Conservation (phyloP, 2,113 vertebrate species). For the Odocoileus hemionus region DNA sequence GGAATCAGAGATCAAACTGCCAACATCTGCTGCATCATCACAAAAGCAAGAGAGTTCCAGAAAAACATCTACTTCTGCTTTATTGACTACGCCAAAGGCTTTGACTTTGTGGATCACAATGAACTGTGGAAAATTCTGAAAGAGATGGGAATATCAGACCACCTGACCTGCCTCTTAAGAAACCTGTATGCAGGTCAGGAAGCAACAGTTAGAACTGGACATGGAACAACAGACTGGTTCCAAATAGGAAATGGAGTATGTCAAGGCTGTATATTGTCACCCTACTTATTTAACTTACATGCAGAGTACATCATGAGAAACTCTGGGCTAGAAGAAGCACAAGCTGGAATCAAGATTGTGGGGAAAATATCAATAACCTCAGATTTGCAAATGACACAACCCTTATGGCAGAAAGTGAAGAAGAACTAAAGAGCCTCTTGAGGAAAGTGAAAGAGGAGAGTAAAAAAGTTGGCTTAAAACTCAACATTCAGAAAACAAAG, state of each 20-base stretch:
- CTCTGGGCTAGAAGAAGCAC: fast-evolving
- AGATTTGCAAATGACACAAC: background rate
- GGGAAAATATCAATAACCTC: background rate
- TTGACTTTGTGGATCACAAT: background rate
- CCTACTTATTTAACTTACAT: background rate
- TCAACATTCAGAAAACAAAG: background rate
- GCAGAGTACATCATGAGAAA: background rate
- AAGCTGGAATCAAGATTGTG: background rate
- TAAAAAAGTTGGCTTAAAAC: background rate
- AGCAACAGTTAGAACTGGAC: background rate
- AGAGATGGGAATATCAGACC: background rate
- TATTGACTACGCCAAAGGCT: background rate
- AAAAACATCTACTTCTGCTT: background rate
- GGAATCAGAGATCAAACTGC: background rate
- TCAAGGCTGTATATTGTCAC: background rate
- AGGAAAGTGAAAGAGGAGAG: background rate
- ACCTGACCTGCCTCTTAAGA: background rate
- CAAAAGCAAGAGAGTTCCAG: background rate
- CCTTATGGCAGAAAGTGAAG: background rate
- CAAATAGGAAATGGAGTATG: fast-evolving
- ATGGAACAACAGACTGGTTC: background rate
- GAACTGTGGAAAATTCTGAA: background rate
- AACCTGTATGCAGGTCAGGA: background rate
- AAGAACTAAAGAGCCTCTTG: background rate
- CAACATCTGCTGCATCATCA: background rate